These are phyloP conservation scores for Dryococelus australis DNA, from an alignment of 2,888 invertebrate genomes.

Conservation along the genomic window DNA sequence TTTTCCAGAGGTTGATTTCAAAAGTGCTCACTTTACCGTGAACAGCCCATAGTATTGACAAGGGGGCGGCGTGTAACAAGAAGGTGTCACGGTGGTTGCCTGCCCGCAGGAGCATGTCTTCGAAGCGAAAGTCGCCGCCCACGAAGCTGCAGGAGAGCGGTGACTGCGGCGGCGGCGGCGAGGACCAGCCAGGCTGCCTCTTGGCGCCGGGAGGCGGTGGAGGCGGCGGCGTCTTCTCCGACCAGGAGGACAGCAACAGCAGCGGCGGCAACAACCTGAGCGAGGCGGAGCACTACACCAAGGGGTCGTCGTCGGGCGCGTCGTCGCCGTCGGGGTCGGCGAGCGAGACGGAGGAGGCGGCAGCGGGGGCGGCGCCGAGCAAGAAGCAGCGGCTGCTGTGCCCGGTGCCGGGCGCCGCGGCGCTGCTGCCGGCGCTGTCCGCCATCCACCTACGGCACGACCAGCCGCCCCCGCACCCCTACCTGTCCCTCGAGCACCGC, in stretches of 20 bases:
- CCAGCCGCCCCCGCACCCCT: conserved; percentile 57
- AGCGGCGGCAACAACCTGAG: conserved; percentile 44
- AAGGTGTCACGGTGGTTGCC: neutral
- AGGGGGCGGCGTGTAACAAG: too few species aligned
- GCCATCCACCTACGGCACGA: conserved; percentile 64
- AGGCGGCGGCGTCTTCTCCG: conserved; percentile 43
- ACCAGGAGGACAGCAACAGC: conserved; percentile 46
- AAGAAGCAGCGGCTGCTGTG: conserved; percentile 57
- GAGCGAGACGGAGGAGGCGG: conserved; percentile 58
- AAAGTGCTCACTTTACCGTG: too few species aligned
- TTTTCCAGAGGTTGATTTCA: too few species aligned
- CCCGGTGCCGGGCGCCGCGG: conserved; percentile 26
- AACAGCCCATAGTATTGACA: too few species aligned
- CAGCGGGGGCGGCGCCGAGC: conserved; percentile 52
- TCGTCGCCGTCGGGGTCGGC: conserved; percentile 54
- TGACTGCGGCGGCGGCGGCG: conserved; percentile 61
- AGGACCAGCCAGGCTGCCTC: conserved; percentile 57
- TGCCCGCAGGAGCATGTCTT: conserved; percentile 86
- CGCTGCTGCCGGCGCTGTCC: conserved; percentile 47
- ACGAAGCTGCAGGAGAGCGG: conserved; percentile 87
- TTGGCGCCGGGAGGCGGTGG: conserved; percentile 48
- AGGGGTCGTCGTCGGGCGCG: conserved; percentile 36
- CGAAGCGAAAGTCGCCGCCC: conserved; percentile 95
- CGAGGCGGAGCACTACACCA: conserved; percentile 38
- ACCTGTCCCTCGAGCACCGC: conserved; percentile 48